Percentiles rank a stretch among this genome's conserved stretches.
These are phyloP conservation scores for Elegia similella DNA, from an alignment of 2,888 invertebrate genomes.

Conservation along the genomic window DNA sequence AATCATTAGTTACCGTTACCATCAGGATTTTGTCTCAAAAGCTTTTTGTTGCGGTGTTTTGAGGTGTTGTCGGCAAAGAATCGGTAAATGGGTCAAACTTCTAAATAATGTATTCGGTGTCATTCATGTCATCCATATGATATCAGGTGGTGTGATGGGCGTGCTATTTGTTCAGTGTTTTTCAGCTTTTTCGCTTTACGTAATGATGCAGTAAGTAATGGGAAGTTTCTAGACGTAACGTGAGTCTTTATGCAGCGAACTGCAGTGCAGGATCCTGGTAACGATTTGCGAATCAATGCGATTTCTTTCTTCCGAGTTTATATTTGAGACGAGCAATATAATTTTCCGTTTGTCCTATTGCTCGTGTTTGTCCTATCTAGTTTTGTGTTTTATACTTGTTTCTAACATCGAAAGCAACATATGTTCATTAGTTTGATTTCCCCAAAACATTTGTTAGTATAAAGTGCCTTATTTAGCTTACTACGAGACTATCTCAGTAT, in stretches of 20 bases:
- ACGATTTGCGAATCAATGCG: too few species aligned
- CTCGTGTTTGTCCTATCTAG: too few species aligned
- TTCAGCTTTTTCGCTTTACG: not conserved
- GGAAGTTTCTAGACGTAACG: not conserved
- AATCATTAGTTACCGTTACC: not conserved
- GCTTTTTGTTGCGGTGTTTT: not conserved
- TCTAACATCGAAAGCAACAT: too few species aligned
- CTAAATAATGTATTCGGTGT: conserved; percentile 38
- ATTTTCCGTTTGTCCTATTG: too few species aligned
- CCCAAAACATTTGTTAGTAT: too few species aligned
- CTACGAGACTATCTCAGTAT: too few species aligned
- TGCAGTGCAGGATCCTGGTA: too few species aligned
- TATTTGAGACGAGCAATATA: too few species aligned
- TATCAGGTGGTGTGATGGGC: not conserved
- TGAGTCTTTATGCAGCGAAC: not conserved
- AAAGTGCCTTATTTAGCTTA: too few species aligned
- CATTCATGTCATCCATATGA: conserved; percentile 19
- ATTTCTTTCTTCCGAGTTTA: too few species aligned
- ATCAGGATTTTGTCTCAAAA: not conserved
- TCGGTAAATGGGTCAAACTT: conserved; percentile 50
- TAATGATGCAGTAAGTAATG: not conserved
- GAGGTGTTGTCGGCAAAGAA: not conserved
- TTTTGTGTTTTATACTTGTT: too few species aligned
- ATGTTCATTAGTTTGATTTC: too few species aligned
- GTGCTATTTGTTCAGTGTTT: not conserved